Conservation (phyloP, 30 jellyfish, hydroid and myxozoan species). For the Hydractinia echinata region DNA sequence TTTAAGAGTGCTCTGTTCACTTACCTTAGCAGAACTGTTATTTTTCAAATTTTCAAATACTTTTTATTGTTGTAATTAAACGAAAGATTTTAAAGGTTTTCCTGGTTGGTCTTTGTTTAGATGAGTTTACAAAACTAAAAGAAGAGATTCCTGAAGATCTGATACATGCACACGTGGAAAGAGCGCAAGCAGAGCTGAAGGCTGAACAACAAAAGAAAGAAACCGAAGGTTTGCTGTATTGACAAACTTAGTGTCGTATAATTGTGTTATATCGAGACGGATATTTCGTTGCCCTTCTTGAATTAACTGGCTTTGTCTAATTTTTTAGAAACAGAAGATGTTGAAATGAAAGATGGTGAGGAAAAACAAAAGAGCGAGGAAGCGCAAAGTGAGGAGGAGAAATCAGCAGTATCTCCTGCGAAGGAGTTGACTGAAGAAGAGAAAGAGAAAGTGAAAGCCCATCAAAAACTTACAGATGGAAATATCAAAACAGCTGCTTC, state of each 20-base stretch:
- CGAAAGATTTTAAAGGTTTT: too few species aligned
- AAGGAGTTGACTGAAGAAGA: slow-evolving; percentile 46
- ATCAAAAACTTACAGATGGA: slow-evolving; percentile 48
- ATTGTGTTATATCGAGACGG: too few species aligned
- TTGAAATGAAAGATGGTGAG: slow-evolving; percentile 15
- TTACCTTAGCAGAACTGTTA: too few species aligned
- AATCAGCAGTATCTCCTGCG: slow-evolving; percentile 35
- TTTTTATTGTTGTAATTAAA: neutral
- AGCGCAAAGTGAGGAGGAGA: slow-evolving; percentile 49
- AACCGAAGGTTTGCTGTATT: neutral
- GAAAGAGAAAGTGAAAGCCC: slow-evolving; percentile 35
- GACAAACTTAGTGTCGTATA: neutral
- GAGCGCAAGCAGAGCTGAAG: slow-evolving; percentile 42
- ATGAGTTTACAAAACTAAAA: slow-evolving; percentile 85
- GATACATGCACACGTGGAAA: slow-evolving; percentile 72
- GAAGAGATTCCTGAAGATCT: slow-evolving; percentile 81
- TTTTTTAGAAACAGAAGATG: neutral
- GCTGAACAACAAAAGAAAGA: slow-evolving; percentile 12
- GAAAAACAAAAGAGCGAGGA: slow-evolving; percentile 42
- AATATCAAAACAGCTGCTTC: slow-evolving; percentile 92
- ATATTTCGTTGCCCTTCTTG: too few species aligned
- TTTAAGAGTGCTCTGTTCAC: too few species aligned
- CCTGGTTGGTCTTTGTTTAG: slow-evolving; percentile 39
- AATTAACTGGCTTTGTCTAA: neutral
- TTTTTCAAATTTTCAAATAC: neutral